Base-by-base conservation (phyloP, 2,888 invertebrate genomes). In the Acleris emargana region DNA sequence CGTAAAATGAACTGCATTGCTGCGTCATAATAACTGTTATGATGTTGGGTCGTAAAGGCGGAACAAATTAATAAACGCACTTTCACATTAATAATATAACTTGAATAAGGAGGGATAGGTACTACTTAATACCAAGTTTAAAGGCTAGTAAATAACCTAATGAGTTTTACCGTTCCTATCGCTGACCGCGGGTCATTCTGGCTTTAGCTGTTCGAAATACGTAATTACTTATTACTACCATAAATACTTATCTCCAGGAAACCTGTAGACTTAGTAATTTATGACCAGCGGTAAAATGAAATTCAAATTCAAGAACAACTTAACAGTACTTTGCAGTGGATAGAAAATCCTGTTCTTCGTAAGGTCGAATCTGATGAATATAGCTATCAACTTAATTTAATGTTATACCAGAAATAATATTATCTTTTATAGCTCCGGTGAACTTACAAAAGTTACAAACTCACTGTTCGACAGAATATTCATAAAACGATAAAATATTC, bases 401-500 rank as follows among this genome's bases (percentile, higher is more conserved):
- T 38, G 9, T 13, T 38, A 38, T 38, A 38, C 13, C 38, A 38
- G 38, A 38, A 13, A 38, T 38, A 38, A 38, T 38, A 38, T 38
- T 38, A 38, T 38, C 38, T 38, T 38, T 13, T 38, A 38, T 38
- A 38, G 17, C 45, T 45, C 45, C 16, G 17, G 45, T 38, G 38
- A 38, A 17, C 45, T n/a, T 45, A 17, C 49, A 18, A 17, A 49
- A 49, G 9, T 18, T 58, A 53, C 17, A 25, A 64, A 54, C 50
- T 54, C 49, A 43, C 25, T 64, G 53, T 64, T 17, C 42, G 58
- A 54, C 54, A 43, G 54, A 59, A 60, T 59, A 64, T 64, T 64
- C 59, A 54, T 64, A 58, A 55, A 64, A 64, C 50, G 59, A 51
- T 64, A 59, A 64, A 59, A 50, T 64, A 64, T 55, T 60, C 64